A percentile compares a stretch with the other conserved stretches of the same genome.
Evolutionary conservation across 2,888 invertebrate species (phyloP).

Genomic region (Euproctis similis): DNA sequence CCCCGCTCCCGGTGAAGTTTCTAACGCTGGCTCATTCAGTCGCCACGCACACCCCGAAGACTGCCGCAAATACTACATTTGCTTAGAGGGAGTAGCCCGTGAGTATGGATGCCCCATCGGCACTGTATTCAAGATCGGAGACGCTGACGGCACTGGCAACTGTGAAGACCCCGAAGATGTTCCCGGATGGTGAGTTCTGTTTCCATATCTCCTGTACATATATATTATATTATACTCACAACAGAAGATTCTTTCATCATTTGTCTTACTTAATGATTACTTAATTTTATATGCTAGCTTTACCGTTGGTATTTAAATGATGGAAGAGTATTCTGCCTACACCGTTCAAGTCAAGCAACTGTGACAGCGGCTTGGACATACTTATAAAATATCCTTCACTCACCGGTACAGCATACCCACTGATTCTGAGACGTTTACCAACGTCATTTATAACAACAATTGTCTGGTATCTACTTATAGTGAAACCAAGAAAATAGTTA

Average conservation of each 20-base stretch:
- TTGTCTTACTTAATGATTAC: too few relatives aligned
- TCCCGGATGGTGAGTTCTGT: conserved; percentile 90
- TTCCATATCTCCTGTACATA: conserved; percentile 13
- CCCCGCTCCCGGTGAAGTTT: conserved; percentile 87
- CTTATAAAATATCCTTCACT: conserved; percentile 43
- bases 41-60: conserved; percentile 96
- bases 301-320: too few relatives aligned
- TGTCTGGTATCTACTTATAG: conserved; percentile 27
- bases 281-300: conserved; percentile 7
- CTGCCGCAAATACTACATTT: conserved; percentile 96
- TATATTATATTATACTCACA: conserved; percentile 13
- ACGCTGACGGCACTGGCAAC: conserved; percentile 91
- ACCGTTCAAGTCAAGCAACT: conserved; percentile 47
- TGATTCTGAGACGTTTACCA: conserved; percentile 45
- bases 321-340: conserved; percentile 33
- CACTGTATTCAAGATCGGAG: conserved; percentile 95
- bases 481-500: conserved; percentile 22
- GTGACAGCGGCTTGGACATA: conserved; percentile 49
- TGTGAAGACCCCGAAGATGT: conserved; percentile 97
- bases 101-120: conserved; percentile 97
- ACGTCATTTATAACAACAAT: conserved; percentile 33
- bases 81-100: conserved; percentile 90
- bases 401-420: conserved; percentile 48
- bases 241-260: conserved; percentile 4
- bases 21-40: conserved; percentile 91